phyloP scores from a whole-genome alignment of 2,113 vertebrate genomes.

The Alexandromys fortis region DNA sequence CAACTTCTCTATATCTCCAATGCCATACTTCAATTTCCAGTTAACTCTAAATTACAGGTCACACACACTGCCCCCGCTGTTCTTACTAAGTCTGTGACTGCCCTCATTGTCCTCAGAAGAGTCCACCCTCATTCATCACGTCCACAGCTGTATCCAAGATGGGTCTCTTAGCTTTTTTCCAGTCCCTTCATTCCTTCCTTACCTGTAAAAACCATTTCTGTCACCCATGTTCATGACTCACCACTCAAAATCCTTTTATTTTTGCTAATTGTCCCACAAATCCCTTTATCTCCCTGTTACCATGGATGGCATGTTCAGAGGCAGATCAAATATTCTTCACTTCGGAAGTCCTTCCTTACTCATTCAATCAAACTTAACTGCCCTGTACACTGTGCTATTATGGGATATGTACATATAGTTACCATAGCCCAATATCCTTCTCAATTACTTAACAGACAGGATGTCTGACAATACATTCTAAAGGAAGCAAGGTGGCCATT shows the following conservation, averaged over 20 bases:
- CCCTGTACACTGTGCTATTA: neutral
- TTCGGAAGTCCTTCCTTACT: neutral
- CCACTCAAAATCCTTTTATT: neutral
- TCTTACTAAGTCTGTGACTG: neutral
- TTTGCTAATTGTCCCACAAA: neutral
- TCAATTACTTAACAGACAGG: conserved; percentile 49
- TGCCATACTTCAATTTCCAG: too few species aligned
- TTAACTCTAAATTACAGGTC: neutral
- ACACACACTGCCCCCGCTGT: neutral
- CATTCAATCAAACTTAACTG: neutral
- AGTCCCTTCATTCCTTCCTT: neutral
- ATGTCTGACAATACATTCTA: neutral
- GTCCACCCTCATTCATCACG: neutral
- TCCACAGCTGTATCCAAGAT: neutral
- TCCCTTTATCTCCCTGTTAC: neutral
- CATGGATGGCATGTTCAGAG: neutral
- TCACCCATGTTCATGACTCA: neutral
- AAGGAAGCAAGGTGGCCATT: neutral
- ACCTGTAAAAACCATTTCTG: neutral
- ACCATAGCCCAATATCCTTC: neutral
- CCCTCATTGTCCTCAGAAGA: neutral
- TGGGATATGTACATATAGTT: conserved; percentile 1
- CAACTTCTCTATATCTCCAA: too few species aligned
- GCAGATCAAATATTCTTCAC: neutral
- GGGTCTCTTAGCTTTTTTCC: neutral